A percentile compares a stretch with the other conserved stretches of the same genome.
Conservation (phyloP, 2,888 invertebrate genomes). For the Ecdyonurus torrentis region DNA sequence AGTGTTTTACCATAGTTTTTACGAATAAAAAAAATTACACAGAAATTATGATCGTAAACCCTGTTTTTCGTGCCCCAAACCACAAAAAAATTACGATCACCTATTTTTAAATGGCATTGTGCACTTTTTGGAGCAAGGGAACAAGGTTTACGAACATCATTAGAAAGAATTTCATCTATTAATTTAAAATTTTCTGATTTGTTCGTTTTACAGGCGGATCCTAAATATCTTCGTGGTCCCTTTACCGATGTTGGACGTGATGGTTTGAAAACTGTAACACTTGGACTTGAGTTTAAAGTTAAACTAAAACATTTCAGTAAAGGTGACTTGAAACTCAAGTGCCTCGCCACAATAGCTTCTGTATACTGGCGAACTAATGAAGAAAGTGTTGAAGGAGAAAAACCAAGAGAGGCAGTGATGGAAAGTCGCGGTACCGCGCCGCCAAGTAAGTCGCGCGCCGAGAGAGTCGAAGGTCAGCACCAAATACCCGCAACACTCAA, state of each 20-base stretch:
- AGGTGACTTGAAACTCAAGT: conserved; percentile 72
- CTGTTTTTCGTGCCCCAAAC: too few species aligned
- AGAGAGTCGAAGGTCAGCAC: conserved; percentile 2
- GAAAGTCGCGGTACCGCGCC: conserved; percentile 1
- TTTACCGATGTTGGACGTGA: conserved; percentile 36
- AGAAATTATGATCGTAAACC: too few species aligned
- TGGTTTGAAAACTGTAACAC: conserved; percentile 58
- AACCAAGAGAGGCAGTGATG: conserved; percentile 38
- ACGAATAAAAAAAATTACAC: too few species aligned
- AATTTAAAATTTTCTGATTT: too few species aligned
- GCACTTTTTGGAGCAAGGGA: too few species aligned
- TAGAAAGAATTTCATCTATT: too few species aligned
- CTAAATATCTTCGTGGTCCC: conserved; percentile 32
- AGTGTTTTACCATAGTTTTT: too few species aligned
- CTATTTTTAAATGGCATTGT: neutral
- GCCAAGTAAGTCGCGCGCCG: conserved; percentile 3
- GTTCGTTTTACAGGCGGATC: conserved; percentile 31
- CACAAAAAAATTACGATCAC: too few species aligned
- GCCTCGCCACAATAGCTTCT: conserved; percentile 71
- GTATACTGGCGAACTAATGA: conserved; percentile 79
- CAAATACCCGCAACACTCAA: too few species aligned
- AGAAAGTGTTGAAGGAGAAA: conserved; percentile 67
- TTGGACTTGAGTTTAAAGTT: conserved; percentile 66
- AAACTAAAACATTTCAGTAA: conserved; percentile 59
- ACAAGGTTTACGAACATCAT: too few species aligned